Conservation (phyloP, 1,140 invertebrate species). For the Pseudobourletiella spinata region DNA sequence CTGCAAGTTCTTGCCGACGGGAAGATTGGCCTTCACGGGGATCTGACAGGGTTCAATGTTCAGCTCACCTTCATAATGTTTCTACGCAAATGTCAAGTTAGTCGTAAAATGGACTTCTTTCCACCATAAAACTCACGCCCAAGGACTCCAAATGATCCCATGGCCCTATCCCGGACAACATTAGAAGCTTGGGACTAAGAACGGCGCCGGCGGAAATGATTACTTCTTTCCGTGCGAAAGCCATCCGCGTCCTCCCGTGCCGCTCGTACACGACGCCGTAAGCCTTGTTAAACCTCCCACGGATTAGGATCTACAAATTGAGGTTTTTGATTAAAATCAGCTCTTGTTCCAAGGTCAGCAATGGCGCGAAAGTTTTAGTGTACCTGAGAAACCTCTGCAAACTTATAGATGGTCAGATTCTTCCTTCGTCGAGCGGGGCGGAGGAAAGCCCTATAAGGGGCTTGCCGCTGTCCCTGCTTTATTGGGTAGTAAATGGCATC, state of each 20-base stretch:
- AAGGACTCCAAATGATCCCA: constrained; percentile 22
- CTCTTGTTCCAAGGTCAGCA: background rate
- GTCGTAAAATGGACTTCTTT: constrained; percentile 20
- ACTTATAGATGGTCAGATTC: constrained; percentile 27
- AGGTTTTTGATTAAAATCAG: background rate
- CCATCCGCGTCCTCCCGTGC: constrained; percentile 20
- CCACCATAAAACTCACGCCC: constrained; percentile 19
- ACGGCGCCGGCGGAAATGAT: constrained; percentile 23
- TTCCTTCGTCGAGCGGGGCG: constrained; percentile 18
- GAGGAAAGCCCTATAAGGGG: constrained; percentile 24
- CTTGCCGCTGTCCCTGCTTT: constrained; percentile 22
- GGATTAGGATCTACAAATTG: constrained; percentile 22
- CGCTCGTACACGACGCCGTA: constrained; percentile 30
- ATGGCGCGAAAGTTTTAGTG: background rate
- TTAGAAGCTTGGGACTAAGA: constrained; percentile 26
- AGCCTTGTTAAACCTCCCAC: constrained; percentile 24
- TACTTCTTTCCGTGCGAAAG: constrained; percentile 31
- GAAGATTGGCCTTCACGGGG: constrained; percentile 3
- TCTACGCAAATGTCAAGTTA: constrained; percentile 14
- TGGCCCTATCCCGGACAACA: constrained; percentile 33
- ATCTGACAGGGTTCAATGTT: too few species aligned
- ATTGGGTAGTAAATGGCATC: constrained; percentile 19
- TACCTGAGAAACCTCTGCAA: constrained; percentile 27
- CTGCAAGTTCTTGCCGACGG: constrained; percentile 8
- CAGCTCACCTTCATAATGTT: too few species aligned